These are phyloP conservation scores for Sula dactylatra DNA, from an alignment of 2,113 vertebrate species.

Conservation along the genomic window DNA sequence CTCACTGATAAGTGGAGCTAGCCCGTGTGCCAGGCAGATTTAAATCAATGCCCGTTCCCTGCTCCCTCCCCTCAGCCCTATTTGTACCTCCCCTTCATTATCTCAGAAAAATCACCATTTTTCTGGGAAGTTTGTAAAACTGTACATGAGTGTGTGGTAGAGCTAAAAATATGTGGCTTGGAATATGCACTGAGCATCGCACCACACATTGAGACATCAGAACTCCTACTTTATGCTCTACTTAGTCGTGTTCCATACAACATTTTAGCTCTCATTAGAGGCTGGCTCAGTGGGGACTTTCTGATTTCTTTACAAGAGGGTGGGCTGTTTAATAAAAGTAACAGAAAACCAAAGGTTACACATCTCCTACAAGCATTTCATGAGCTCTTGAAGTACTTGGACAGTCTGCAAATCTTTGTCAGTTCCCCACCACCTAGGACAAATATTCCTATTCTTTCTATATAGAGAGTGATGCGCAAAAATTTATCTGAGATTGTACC, in stretches of 20 bases:
- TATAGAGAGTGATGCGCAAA: not conserved
- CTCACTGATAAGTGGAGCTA: conserved; percentile 54
- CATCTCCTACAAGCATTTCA: not conserved
- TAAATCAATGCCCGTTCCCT: conserved; percentile 41
- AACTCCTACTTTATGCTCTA: not conserved
- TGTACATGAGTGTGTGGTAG: not conserved
- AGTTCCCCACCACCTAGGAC: not conserved
- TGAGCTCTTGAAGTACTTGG: not conserved
- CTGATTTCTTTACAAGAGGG: not conserved
- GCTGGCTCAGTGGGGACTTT: not conserved
- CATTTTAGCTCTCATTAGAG: not conserved
- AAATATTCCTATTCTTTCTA: not conserved
- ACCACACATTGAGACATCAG: not conserved
- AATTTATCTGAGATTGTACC: not conserved
- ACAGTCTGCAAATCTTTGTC: not conserved
- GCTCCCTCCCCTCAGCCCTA: conserved; percentile 1
- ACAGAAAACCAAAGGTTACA: not conserved
- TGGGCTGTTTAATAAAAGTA: not conserved
- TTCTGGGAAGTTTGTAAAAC: not conserved
- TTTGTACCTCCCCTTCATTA: conserved; percentile 20
- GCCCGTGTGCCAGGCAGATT: conserved; percentile 57
- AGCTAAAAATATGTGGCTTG: not conserved
- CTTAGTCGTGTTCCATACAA: not conserved
- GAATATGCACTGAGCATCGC: not conserved
- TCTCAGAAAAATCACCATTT: not conserved